Percentiles rank a stretch among this genome's conserved stretches.
Evolutionary conservation across 2,797 vertebrate genomes (phyloP).

Genomic region (Dallia pectoralis): DNA sequence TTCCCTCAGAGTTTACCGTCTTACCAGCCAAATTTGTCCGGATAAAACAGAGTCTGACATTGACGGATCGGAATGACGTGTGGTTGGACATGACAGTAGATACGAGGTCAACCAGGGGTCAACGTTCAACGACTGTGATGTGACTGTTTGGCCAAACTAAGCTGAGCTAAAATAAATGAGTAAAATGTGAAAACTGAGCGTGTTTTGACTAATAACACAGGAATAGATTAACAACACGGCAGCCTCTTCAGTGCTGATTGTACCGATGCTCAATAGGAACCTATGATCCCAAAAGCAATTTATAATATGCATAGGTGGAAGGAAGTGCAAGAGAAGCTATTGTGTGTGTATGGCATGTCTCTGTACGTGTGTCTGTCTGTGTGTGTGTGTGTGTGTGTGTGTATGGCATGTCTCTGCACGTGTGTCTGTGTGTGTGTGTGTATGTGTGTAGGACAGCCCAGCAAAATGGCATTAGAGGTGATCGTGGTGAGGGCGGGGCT

Average conservation of each 20-base stretch:
- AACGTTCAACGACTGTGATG: background rate
- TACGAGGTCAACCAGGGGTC: no score
- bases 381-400: slow-evolving; percentile 33
- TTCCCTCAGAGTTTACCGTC: no score
- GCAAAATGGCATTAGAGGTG: background rate
- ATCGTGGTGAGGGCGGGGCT: background rate
- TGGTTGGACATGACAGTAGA: no score
- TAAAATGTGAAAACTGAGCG: background rate
- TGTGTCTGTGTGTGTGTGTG: slow-evolving; percentile 38
- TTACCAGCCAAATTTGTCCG: no score
- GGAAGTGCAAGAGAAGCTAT: background rate
- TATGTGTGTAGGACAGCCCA: slow-evolving; percentile 5
- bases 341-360: slow-evolving; percentile 24
- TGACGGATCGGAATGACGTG: no score
- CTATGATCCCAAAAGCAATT: slow-evolving; percentile 25
- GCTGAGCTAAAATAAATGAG: background rate
- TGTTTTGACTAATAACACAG: background rate
- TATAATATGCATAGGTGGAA: slow-evolving; percentile 33
- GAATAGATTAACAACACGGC: background rate
- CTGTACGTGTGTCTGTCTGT: slow-evolving; percentile 33
- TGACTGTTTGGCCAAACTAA: background rate
- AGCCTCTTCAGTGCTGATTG: slow-evolving; percentile 22
- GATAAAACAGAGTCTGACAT: no score
- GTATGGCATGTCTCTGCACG: slow-evolving; percentile 15
- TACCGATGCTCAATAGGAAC: slow-evolving; percentile 44